Base-by-base conservation (phyloP, 2,888 invertebrate genomes). In the Caradrina clavipalpis region DNA sequence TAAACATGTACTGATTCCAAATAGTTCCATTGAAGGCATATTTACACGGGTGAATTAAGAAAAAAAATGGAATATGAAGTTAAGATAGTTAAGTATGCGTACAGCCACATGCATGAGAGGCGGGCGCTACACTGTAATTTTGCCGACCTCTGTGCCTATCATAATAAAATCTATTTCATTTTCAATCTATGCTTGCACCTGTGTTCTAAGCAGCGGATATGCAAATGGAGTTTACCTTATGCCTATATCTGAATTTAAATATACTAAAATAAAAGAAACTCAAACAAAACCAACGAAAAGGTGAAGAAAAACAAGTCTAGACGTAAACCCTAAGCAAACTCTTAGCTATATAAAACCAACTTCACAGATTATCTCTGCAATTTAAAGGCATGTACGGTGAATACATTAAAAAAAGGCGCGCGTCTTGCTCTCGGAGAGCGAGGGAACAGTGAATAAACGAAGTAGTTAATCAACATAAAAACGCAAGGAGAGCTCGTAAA, bases 381-480 rank as follows among this genome's bases (percentile, higher is more conserved):
- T 77, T 77, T 39, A 11, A 47, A 49, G 21, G 73, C 47, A 60
- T 65, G 22, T 45, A 60, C 31, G 50, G 35, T 11, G 60, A 66
- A 62, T 62, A 67, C 35, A 74, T 79, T 54, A 49, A 53, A 70
- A 73, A 57, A 58, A 58, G 31, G 47, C 22, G 42, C n/a, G 10
- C 51, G 10, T 57, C 42, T 74, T 65, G 54, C 60, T 73, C 50
- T 42, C 47, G 1, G 49, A 31, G 55, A 69, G 49, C 58, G 49
- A 72, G 57, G 15, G 39, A 69, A 60, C 50, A 59, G 47, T 72
- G 63, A 73, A 76, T 65, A 56, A 70, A 35, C 45, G 19, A 68
- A 80, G 71, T 70, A 80, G 73, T 79, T 85, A 81, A 81, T 83
- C 73, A 83, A 62, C 76, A 73, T 78, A 75, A 82, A 78, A 84